phyloP scores from a whole-genome alignment of 2,888 invertebrate species.

The Apodemia zela region DNA sequence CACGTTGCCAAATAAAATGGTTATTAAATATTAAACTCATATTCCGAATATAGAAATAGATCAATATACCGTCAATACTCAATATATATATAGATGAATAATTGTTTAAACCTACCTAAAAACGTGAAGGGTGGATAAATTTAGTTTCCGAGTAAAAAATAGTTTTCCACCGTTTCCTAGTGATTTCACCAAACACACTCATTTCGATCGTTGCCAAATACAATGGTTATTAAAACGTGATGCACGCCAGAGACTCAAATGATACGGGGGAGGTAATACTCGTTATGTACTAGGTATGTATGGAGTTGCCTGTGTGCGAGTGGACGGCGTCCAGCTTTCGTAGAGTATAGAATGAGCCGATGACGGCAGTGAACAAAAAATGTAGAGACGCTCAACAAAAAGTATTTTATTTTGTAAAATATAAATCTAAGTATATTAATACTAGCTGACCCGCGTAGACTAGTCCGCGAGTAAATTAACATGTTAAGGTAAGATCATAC shows the following conservation, averaged over 20 bases:
- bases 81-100: neutral
- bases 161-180: constrained; percentile 53
- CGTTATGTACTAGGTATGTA: constrained; percentile 30
- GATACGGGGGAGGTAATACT: constrained; percentile 50
- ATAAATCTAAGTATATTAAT: no score
- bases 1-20: no score
- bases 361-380: constrained; percentile 31
- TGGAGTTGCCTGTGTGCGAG: constrained; percentile 48
- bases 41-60: no score
- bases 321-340: constrained; percentile 73
- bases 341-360: constrained; percentile 60
- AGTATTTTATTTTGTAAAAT: neutral
- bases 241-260: constrained; percentile 50
- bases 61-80: no score
- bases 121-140: constrained; percentile 42
- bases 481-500: no score
- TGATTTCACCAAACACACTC: constrained; percentile 60
- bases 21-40: no score
- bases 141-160: constrained; percentile 43
- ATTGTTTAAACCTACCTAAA: constrained; percentile 24
- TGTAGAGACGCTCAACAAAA: constrained; percentile 17
- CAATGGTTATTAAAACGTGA: constrained; percentile 79
- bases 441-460: no score
- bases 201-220: constrained; percentile 78
- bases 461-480: no score